Evolutionary conservation across 2,113 vertebrate genomes (phyloP).

Genomic region (Apaloderma vittatum): DNA sequence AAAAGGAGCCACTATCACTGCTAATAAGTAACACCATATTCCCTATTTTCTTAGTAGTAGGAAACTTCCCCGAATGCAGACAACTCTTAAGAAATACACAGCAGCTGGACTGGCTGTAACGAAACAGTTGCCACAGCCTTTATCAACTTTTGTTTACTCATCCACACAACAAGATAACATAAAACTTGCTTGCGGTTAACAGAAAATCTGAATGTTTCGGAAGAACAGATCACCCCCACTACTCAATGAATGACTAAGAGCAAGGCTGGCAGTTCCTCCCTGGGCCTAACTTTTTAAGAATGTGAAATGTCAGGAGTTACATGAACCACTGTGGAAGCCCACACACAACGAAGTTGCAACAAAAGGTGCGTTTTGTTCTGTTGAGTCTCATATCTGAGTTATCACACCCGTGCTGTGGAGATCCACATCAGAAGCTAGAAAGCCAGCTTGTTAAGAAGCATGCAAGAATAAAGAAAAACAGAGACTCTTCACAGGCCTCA

Average conservation of each 20-base stretch:
- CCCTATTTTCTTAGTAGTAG: background rate
- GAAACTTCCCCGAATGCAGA: background rate
- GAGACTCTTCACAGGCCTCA: background rate
- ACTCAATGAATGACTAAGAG: background rate
- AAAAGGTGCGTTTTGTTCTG: background rate
- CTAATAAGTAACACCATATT: background rate
- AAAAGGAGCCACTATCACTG: background rate
- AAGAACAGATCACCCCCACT: background rate
- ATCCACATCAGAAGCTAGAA: background rate
- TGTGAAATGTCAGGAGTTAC: background rate
- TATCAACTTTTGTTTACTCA: background rate
- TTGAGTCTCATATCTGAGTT: background rate
- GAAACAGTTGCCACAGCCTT: background rate
- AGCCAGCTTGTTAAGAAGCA: background rate
- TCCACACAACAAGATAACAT: background rate
- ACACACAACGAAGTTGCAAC: fast-evolving
- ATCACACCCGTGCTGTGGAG: background rate
- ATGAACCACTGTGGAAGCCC: background rate
- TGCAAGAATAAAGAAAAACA: background rate
- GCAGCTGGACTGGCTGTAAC: background rate
- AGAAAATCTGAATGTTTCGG: background rate
- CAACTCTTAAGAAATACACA: background rate
- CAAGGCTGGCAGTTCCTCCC: background rate
- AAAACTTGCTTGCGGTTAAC: background rate
- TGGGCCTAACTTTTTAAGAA: background rate